These are phyloP conservation scores for Thymelicus lineola DNA, from an alignment of 2,888 invertebrate species.

Conservation along the genomic window DNA sequence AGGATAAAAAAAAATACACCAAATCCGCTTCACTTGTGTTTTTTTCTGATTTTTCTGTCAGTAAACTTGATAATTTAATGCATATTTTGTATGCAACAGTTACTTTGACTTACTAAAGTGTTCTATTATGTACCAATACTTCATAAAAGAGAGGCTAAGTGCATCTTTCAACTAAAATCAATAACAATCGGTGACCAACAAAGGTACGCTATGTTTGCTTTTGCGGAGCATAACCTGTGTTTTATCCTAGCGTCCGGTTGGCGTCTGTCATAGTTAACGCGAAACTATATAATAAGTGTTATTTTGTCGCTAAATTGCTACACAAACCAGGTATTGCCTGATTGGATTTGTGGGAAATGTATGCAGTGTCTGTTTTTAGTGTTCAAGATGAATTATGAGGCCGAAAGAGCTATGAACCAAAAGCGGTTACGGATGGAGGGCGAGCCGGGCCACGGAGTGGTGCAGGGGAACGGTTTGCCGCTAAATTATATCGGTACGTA, in stretches of 20 bases:
- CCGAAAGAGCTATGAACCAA: slow-evolving; percentile 83
- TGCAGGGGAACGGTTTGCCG: slow-evolving; percentile 82
- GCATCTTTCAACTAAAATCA: slow-evolving; percentile 83
- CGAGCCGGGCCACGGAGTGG: slow-evolving; percentile 81
- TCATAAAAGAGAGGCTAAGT: slow-evolving; percentile 72
- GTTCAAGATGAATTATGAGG: slow-evolving; percentile 83
- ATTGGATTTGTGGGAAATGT: slow-evolving; percentile 51
- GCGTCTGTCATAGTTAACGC: slow-evolving; percentile 80
- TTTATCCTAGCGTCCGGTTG: slow-evolving; percentile 84
- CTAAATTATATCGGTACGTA: slow-evolving; percentile 81
- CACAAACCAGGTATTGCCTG: slow-evolving; percentile 48
- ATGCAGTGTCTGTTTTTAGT: slow-evolving; percentile 75
- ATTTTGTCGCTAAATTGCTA: slow-evolving; percentile 48
- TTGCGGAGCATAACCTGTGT: slow-evolving; percentile 82
- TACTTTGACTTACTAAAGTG: slow-evolving; percentile 76
- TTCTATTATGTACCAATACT: slow-evolving; percentile 79
- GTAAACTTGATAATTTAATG: slow-evolving; percentile 80
- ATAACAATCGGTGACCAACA: slow-evolving; percentile 84
- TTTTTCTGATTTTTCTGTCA: slow-evolving; percentile 85
- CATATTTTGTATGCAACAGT: slow-evolving; percentile 83
- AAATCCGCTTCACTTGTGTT: slow-evolving; percentile 83
- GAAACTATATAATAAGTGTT: slow-evolving; percentile 63
- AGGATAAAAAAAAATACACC: slow-evolving; percentile 75
- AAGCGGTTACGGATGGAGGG: slow-evolving; percentile 83
- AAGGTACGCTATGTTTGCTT: slow-evolving; percentile 85